A percentile compares a stretch with the other conserved stretches of the same genome.
phyloP scores from a whole-genome alignment of 1,140 invertebrate species.

The Drosophila jambulina region DNA sequence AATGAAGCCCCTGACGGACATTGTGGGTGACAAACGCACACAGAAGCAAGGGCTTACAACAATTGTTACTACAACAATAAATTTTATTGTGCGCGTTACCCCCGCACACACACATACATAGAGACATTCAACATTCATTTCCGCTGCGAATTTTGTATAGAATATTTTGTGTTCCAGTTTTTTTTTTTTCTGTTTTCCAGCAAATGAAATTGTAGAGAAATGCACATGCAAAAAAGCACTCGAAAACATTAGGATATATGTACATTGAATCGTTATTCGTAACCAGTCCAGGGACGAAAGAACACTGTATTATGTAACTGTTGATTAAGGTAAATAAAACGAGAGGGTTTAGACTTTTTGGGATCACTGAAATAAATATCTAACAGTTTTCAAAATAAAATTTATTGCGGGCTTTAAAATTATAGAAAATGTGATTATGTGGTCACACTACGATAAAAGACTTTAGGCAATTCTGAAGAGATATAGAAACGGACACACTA shows the following conservation, averaged over 20 bases:
- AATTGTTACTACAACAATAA: slow-evolving; percentile 76
- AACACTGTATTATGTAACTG: slow-evolving; percentile 8
- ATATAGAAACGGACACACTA: not conserved
- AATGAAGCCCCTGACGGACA: slow-evolving; percentile 72
- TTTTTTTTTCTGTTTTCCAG: slow-evolving; percentile 25
- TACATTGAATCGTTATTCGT: slow-evolving; percentile 2
- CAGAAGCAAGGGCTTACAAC: slow-evolving; percentile 56
- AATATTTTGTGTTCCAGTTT: slow-evolving; percentile 26
- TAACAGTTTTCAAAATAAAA: not conserved
- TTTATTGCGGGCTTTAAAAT: no score
- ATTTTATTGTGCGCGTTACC: slow-evolving; percentile 71
- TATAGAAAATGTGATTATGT: no score
- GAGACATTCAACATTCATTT: slow-evolving; percentile 49
- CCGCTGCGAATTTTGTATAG: slow-evolving; percentile 55
- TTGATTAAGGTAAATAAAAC: slow-evolving; percentile 1
- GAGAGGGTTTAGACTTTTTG: not conserved
- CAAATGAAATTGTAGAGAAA: slow-evolving; percentile 71
- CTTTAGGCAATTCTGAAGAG: no score
- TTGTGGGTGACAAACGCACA: slow-evolving; percentile 62
- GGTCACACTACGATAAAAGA: no score
- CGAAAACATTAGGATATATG: slow-evolving; percentile 1
- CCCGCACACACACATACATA: slow-evolving; percentile 22
- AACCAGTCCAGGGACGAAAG: slow-evolving; percentile 5
- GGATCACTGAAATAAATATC: not conserved
- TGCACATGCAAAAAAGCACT: slow-evolving; percentile 33